Evolutionary conservation across 2,113 vertebrate genomes (phyloP).

Genomic region (Barnardius zonarius): DNA sequence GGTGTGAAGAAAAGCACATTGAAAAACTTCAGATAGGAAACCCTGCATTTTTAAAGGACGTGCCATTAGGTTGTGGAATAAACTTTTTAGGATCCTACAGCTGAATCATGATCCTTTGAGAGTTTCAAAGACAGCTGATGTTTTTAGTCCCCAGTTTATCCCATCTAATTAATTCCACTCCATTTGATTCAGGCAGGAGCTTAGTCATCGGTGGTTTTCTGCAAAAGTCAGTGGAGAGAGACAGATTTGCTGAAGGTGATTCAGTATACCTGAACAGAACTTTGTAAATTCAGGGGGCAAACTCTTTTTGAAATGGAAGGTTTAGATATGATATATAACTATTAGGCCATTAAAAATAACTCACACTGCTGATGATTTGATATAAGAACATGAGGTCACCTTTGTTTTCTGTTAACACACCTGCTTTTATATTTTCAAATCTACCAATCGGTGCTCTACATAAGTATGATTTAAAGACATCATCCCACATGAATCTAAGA

Average conservation of each 20-base stretch:
- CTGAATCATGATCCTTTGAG: not conserved
- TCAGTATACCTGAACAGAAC: not conserved
- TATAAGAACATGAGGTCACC: not conserved
- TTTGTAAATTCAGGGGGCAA: not conserved
- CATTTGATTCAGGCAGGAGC: not conserved
- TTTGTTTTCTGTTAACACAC: not conserved
- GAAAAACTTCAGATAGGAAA: not conserved
- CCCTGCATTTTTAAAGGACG: not conserved
- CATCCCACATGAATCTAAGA: not conserved
- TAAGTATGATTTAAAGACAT: not conserved
- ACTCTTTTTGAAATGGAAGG: not conserved
- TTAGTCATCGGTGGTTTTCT: not conserved
- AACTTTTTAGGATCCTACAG: not conserved
- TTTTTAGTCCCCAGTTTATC: not conserved
- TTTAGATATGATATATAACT: not conserved
- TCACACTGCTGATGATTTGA: not conserved
- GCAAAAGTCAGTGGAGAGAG: not conserved
- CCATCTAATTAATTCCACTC: not conserved
- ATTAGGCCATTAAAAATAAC: not conserved
- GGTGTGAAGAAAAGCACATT: not conserved
- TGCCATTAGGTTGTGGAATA: not conserved
- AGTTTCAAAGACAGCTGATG: not conserved
- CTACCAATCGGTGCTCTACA: not conserved
- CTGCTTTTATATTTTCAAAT: not conserved
- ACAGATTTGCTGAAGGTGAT: not conserved